Evolutionary conservation across 2,888 invertebrate species (phyloP).

Genomic region (Cheilosia vulpina): DNA sequence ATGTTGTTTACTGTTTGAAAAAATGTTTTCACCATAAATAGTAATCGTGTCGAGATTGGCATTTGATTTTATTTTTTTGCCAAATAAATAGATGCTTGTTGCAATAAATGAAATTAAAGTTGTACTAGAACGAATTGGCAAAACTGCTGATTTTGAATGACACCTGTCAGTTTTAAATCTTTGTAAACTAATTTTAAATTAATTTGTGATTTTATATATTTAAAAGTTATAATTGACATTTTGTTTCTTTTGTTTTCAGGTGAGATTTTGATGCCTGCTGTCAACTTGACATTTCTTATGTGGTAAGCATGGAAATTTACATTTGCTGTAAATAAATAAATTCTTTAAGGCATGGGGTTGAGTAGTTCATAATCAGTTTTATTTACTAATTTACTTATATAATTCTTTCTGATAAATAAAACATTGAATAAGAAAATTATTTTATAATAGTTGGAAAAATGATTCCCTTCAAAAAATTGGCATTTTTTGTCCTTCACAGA

Average conservation of each 20-base stretch:
- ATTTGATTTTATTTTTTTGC: too few species aligned
- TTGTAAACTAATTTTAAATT: background rate
- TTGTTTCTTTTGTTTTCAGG: conserved; percentile 52
- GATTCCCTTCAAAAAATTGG: too few species aligned
- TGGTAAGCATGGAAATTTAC: conserved; percentile 4
- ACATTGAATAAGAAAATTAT: too few species aligned
- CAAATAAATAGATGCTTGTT: too few species aligned
- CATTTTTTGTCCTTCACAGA: too few species aligned
- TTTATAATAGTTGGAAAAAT: too few species aligned
- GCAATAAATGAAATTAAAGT: too few species aligned
- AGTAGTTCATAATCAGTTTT: too few species aligned
- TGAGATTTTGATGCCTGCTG: conserved; percentile 10
- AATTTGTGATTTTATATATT: background rate
- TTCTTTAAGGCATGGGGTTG: too few species aligned
- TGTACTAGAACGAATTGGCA: background rate
- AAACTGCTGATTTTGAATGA: background rate
- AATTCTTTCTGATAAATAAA: too few species aligned
- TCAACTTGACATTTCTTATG: background rate
- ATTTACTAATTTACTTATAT: too few species aligned
- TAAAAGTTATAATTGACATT: background rate
- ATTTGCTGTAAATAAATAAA: background rate
- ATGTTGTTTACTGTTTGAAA: conserved; percentile 43
- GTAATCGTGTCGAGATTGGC: too few species aligned
- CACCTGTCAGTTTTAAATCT: background rate
- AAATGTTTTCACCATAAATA: background rate